phyloP scores from a whole-genome alignment of 2,113 vertebrate genomes.

The Corydoras sp. region DNA sequence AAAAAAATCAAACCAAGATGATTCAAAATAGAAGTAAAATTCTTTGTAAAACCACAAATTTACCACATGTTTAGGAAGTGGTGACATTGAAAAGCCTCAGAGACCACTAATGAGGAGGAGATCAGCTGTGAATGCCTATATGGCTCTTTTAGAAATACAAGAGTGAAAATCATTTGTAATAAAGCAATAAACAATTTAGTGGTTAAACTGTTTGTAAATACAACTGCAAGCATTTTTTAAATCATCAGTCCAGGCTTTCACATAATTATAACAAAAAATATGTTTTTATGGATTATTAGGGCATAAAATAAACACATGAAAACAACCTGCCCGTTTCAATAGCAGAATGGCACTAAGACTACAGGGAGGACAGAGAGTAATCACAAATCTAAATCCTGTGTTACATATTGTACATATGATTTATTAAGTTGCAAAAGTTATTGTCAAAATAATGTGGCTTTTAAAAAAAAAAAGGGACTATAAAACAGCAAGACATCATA shows the following conservation, averaged over 20 bases:
- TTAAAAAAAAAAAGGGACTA: background rate
- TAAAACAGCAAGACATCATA: background rate
- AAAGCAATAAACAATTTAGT: background rate
- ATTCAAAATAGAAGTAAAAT: slow-evolving; percentile 11
- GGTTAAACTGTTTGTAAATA: background rate
- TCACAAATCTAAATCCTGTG: too few relatives aligned
- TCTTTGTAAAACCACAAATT: slow-evolving; percentile 1
- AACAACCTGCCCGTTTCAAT: too few relatives aligned
- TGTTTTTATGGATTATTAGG: too few relatives aligned
- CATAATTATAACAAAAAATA: too few relatives aligned
- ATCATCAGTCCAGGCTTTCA: too few relatives aligned
- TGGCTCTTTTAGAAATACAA: background rate
- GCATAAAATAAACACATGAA: too few relatives aligned
- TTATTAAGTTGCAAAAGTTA: background rate
- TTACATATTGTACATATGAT: too few relatives aligned
- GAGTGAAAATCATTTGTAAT: slow-evolving; percentile 5
- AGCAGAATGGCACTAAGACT: too few relatives aligned
- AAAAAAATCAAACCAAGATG: slow-evolving; percentile 33
- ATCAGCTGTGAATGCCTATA: slow-evolving; percentile 10
- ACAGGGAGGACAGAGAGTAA: too few relatives aligned
- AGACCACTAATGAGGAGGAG: slow-evolving; percentile 9
- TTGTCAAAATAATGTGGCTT: background rate
- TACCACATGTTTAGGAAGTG: slow-evolving; percentile 1
- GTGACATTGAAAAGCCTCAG: slow-evolving; percentile 12
- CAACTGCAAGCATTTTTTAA: too few relatives aligned